Evolutionary conservation across 1,140 invertebrate genomes (phyloP).

Genomic region (Anthonomus grandis): DNA sequence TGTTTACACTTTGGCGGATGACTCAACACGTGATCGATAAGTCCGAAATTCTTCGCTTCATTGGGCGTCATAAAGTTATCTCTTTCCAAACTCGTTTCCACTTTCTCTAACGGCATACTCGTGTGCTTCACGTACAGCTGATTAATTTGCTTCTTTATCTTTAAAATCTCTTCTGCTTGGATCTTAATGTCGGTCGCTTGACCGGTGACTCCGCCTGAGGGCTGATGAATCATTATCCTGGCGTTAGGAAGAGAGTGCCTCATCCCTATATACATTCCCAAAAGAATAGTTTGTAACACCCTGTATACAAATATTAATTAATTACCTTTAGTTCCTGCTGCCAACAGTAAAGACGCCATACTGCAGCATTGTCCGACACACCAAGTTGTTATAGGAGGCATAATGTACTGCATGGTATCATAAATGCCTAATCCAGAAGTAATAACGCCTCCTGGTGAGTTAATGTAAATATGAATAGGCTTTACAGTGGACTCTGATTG

Average conservation of each 20-base stretch:
- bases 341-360: slow-evolving; percentile 92
- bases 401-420: slow-evolving; percentile 77
- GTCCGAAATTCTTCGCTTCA: slow-evolving; percentile 87
- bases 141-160: slow-evolving; percentile 89
- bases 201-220: slow-evolving; percentile 88
- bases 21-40: slow-evolving; percentile 89
- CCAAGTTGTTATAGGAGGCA: slow-evolving; percentile 69
- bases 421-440: slow-evolving; percentile 75
- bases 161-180: slow-evolving; percentile 95
- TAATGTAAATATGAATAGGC: slow-evolving; percentile 77
- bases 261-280: slow-evolving; percentile 32
- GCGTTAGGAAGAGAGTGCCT: slow-evolving; percentile 92
- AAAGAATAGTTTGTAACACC: too few relatives aligned
- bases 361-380: slow-evolving; percentile 96
- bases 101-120: slow-evolving; percentile 69
- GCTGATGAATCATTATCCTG: slow-evolving; percentile 98
- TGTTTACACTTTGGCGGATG: slow-evolving; percentile 16
- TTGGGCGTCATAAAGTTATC: slow-evolving; percentile 90
- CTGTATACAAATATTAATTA: too few relatives aligned
- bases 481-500: slow-evolving; percentile 72
- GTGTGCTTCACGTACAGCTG: slow-evolving; percentile 91
- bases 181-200: slow-evolving; percentile 98
- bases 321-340: slow-evolving; percentile 66
- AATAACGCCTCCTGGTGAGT: slow-evolving; percentile 61
- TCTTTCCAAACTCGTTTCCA: slow-evolving; percentile 84